These are phyloP conservation scores for Tupaia chinensis DNA, from an alignment of 2,113 vertebrate genomes.

Conservation along the genomic window DNA sequence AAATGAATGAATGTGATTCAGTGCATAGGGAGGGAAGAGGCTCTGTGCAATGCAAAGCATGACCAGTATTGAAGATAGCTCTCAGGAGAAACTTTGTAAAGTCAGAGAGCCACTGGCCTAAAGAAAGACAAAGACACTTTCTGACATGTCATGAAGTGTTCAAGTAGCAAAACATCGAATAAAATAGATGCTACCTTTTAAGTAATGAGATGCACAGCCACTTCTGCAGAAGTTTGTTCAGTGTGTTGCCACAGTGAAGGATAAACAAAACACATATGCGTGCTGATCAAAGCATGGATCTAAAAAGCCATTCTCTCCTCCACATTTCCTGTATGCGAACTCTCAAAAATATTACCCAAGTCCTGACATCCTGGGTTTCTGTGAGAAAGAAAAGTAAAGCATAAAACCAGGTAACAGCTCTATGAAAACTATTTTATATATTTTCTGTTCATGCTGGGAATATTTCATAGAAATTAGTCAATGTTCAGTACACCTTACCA, in stretches of 20 bases:
- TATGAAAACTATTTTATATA: neutral
- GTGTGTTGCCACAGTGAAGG: neutral
- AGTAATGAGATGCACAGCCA: neutral
- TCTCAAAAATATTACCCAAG: neutral
- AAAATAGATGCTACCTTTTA: neutral
- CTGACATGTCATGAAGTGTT: neutral
- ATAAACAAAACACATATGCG: neutral
- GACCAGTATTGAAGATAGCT: neutral
- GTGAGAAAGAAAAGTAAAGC: neutral
- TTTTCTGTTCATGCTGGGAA: neutral
- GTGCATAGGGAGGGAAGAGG: neutral
- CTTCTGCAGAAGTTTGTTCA: neutral
- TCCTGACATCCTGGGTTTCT: neutral
- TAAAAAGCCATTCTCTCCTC: neutral
- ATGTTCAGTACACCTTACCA: neutral
- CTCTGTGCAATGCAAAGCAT: neutral
- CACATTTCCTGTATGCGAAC: neutral
- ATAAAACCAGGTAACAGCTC: neutral
- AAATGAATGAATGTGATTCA: neutral
- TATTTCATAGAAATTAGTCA: neutral
- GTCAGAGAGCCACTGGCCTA: neutral
- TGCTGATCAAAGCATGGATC: conserved; percentile 3
- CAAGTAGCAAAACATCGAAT: neutral
- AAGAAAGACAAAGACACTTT: neutral
- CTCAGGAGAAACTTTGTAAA: neutral